phyloP scores from a whole-genome alignment of 1,140 invertebrate genomes.

The Eciton burchellii region DNA sequence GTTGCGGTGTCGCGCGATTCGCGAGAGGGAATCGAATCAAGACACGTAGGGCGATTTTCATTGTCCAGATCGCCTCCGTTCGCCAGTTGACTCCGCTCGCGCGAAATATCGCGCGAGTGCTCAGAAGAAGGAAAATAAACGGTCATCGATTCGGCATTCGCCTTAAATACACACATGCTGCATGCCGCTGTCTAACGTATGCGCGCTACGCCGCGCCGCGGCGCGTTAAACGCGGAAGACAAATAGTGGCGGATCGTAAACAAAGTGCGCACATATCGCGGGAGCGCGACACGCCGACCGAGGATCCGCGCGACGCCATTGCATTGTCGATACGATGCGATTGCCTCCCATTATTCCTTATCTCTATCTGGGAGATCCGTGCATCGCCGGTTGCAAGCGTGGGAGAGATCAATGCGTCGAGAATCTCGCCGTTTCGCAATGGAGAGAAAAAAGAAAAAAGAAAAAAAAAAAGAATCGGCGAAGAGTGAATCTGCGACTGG shows the following conservation, averaged over 20 bases:
- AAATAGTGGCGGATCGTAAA: conserved; percentile 35
- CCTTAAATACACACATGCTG: conserved; percentile 42
- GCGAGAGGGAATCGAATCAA: neutral
- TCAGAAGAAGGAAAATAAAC: conserved; percentile 54
- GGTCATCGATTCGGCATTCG: conserved; percentile 51
- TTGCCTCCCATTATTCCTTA: conserved; percentile 54
- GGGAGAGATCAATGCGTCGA: conserved; percentile 44
- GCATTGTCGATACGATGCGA: conserved; percentile 28
- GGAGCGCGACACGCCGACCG: conserved; percentile 4
- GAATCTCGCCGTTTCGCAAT: conserved; percentile 21
- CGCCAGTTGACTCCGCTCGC: conserved; percentile 2
- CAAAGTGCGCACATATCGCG: conserved; percentile 55
- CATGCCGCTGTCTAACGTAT: conserved; percentile 9
- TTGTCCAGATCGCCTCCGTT: neutral
- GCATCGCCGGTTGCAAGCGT: conserved; percentile 3
- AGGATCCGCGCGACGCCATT: conserved; percentile 23
- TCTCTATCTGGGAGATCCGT: conserved; percentile 41
- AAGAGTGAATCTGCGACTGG: no score
- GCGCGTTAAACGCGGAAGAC: conserved; percentile 51
- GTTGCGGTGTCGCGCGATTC: no score
- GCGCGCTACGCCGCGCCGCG: neutral
- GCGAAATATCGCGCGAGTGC: neutral
- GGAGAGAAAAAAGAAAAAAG: neutral
- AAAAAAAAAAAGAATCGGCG: no score
- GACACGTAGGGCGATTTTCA: neutral